Evolutionary conservation across 1,140 invertebrate genomes (phyloP).

Genomic region (Drosophila pseudoananassae): DNA sequence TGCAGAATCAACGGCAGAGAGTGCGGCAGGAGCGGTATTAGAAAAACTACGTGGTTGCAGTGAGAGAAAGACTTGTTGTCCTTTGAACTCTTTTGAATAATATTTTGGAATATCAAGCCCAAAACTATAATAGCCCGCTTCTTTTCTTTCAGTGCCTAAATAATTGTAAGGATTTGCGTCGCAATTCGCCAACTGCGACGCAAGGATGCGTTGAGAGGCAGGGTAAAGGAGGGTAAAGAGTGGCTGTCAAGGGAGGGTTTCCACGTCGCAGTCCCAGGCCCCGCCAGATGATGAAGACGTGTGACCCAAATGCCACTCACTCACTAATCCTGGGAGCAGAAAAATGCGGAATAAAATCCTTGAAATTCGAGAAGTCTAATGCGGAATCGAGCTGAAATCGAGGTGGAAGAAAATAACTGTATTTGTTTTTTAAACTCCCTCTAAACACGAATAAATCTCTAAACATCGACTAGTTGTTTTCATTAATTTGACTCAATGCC

Average conservation of each 20-base stretch:
- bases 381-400: constrained; percentile 6
- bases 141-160: constrained; percentile 13
- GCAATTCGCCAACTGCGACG: constrained; percentile 50
- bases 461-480: constrained; percentile 29
- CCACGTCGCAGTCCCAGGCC: constrained; percentile 5
- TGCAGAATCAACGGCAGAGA: constrained; percentile 26
- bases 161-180: constrained; percentile 55
- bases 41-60: not conserved
- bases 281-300: constrained; percentile 21
- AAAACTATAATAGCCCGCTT: no score
- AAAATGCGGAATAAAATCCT: constrained; percentile 18
- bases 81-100: not conserved
- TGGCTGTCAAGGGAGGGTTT: not conserved
- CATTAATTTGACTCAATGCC: constrained; percentile 22
- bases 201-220: constrained; percentile 46
- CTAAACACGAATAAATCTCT: constrained; percentile 12
- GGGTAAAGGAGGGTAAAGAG: not conserved
- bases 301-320: constrained; percentile 45
- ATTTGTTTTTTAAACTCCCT: not conserved
- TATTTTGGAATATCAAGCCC: no score
- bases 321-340: constrained; percentile 22
- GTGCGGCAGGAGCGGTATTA: not conserved
- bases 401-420: not conserved
- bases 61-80: not conserved
- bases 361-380: not conserved